phyloP scores from a whole-genome alignment of 2,797 vertebrate genomes.

The Calcarius lapponicus region DNA sequence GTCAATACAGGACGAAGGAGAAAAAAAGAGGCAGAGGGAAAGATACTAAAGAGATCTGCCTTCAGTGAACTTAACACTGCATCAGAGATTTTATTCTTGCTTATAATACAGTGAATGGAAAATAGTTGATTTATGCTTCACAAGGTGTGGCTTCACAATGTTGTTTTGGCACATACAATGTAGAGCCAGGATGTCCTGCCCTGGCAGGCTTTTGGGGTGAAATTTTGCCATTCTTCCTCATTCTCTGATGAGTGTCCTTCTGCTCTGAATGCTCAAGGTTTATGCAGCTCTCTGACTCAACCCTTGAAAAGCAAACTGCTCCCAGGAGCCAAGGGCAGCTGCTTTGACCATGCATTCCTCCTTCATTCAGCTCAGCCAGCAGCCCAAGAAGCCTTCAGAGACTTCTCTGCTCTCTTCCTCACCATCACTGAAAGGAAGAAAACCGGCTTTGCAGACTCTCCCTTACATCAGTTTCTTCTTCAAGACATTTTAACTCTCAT shows the following conservation, averaged over 20 bases:
- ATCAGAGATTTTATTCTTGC: not conserved
- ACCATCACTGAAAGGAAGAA: not conserved
- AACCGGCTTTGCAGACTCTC: not conserved
- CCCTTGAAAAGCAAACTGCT: not conserved
- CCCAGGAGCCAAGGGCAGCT: not conserved
- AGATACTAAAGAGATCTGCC: not conserved
- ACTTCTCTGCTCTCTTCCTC: not conserved
- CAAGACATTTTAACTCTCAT: not conserved
- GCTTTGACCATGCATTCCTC: not conserved
- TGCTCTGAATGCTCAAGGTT: not conserved
- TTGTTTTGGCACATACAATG: not conserved
- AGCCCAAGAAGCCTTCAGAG: not conserved
- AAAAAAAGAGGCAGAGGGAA: not conserved
- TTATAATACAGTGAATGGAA: not conserved
- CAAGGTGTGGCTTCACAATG: not conserved
- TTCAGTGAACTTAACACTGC: not conserved
- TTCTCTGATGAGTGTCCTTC: not conserved
- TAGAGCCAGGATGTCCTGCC: not conserved
- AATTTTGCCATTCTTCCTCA: not conserved
- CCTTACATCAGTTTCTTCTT: not conserved
- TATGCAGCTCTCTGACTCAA: not conserved
- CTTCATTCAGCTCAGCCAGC: not conserved
- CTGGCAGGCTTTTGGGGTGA: not conserved
- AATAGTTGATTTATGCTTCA: not conserved
- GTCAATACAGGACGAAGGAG: not conserved